Evolutionary conservation across 2,888 invertebrate species (phyloP), one percentile per base, ranked within the genome.

Genomic region (Drosophila tripunctata): DNA sequence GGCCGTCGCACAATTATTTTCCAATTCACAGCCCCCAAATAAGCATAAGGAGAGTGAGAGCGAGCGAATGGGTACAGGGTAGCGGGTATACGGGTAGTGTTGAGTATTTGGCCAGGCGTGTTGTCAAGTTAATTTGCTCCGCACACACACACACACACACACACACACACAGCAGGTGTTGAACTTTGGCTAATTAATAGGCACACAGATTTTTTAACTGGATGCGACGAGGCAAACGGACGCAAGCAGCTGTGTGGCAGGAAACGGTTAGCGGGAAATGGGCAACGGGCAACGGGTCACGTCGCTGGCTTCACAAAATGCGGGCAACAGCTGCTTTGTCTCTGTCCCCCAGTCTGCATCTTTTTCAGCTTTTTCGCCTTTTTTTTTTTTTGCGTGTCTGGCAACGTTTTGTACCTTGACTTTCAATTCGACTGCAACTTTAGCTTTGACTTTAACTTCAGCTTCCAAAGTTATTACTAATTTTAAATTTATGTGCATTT

Each of bases 171-270:
- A 84, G 82, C 82, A 82, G 82, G 82, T 82, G 82, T 81, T 82
- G 82, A 78, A 81, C 81, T 81, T 78, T 81, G 82, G 81, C 82
- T 84, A 84, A 82, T 82, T 82, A 82, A 82, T 82, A 78, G 82
- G 79, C 79, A 58, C 78, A 79, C 77, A 75, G 79, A 80, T 81
- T 81, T 81, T 79, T 81, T 56, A 80, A 51, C 72, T 62, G 30
- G 40, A 38, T 54, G 57, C 71, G 48, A 22, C 30, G 47, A 33
- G 54, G 47, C 40, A 44, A 60, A 24, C 7, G 27, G 21, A 48
- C 21, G 19, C 33, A 27, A 22, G 54, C 57, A 50, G 54, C 38
- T 35, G 55, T 22, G 55, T 8, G 60, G 52, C 57, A 58, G 50
- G 48, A 35, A 54, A 21, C 47, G 48, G 35, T 10, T 17, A 30